Base-by-base conservation (phyloP, 1,140 invertebrate genomes). In the Palaemon carinicauda region DNA sequence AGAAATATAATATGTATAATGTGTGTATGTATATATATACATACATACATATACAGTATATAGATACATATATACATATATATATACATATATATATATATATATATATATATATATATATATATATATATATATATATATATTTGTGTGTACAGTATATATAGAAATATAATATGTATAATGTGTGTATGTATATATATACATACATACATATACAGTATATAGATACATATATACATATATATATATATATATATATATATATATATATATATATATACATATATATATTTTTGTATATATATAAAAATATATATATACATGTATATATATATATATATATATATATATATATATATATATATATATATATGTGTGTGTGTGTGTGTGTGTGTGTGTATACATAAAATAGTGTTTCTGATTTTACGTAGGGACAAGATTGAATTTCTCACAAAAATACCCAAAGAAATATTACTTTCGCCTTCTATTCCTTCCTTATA, bases 101-200 rank as follows among this genome's bases (percentile, higher is more conserved):
- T 71, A 80, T 50, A 80, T 71, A 80, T 50, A 80, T 71, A 80
- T 50, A 80, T 71, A 80, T 50, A 80, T 71, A 80, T 50, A 52
- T 71, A 52, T 31, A 52, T 53, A 52, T 31, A n/a, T 53, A 52
- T 31, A 69, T 53, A 69, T 31, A 69, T 53, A 69, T 31, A 21
- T 53, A 69, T 24, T 29, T 53, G 60, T 31, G 60, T 53, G 60
- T 31, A n/a, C n/a, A n/a, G 60, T 53, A 69, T 53, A 69, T 53
- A n/a, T n/a, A n/a, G n/a, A n/a, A n/a, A 79, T 21, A 21, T 14
- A 53, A n/a, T n/a, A n/a, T n/a, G n/a, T n/a, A n/a, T n/a, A n/a
- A n/a, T n/a, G n/a, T n/a, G n/a, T n/a, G n/a, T n/a, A n/a, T n/a
- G n/a, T n/a, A n/a, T n/a, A n/a, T n/a, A n/a, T n/a, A n/a, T n/a